A percentile compares a stretch with the other conserved stretches of the same genome.
phyloP scores from a whole-genome alignment of 1,140 invertebrate species.

The Orchesella cincta region DNA sequence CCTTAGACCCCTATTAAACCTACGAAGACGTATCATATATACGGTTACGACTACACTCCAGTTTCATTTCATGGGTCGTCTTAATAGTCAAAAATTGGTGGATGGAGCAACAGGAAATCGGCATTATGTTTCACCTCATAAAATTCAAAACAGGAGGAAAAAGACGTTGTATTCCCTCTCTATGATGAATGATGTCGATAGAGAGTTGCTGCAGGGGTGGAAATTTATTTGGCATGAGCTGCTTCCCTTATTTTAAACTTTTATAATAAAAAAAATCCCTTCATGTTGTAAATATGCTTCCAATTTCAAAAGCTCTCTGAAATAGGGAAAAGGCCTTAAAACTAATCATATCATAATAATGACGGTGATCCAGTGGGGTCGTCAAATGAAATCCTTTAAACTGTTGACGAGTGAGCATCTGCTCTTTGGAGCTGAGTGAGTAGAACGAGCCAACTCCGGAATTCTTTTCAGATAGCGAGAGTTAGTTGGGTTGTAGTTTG shows the following conservation, averaged over 20 bases:
- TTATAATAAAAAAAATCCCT: neutral
- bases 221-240: neutral
- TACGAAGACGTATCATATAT: no score
- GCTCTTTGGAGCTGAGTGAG: constrained; percentile 4
- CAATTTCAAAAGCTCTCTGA: neutral
- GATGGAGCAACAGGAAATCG: constrained; percentile 28
- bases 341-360: neutral
- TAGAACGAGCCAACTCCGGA: constrained; percentile 7
- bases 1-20: no score
- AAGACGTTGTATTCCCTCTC: neutral
- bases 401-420: neutral
- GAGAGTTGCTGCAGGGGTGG: neutral
- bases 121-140: constrained; percentile 15
- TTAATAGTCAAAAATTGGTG: constrained; percentile 6
- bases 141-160: constrained; percentile 1
- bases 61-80: neutral
- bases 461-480: constrained; percentile 10
- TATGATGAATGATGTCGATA: neutral
- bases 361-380: constrained; percentile 15
- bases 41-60: no score
- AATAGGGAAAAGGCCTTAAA: neutral
- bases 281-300: neutral
- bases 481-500: no score
- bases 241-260: neutral
- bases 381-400: constrained; percentile 7